Evolutionary conservation across 1,140 invertebrate genomes (phyloP).

Genomic region (Dinoponera quadriceps): DNA sequence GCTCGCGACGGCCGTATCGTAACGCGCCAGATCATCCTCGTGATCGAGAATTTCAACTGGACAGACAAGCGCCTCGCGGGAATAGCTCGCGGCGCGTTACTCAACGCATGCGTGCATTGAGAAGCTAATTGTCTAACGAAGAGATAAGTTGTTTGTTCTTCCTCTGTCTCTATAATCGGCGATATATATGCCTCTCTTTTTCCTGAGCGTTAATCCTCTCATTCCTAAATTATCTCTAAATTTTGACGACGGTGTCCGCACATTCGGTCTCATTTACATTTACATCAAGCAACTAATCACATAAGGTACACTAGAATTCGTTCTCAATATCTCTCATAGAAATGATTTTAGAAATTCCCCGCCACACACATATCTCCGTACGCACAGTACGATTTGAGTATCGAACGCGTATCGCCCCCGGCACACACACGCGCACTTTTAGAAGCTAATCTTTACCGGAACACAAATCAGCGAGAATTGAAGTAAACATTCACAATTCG

Average conservation of each 20-base stretch:
- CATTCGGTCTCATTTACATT: background rate
- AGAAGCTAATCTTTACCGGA: slow-evolving; percentile 21
- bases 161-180: background rate
- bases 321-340: background rate
- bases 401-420: background rate
- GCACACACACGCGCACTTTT: background rate
- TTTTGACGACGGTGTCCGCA: slow-evolving; percentile 3
- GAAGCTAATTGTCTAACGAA: slow-evolving; percentile 56
- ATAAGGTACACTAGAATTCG: background rate
- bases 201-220: slow-evolving; percentile 37
- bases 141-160: slow-evolving; percentile 6
- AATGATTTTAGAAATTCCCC: background rate
- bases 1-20: slow-evolving; percentile 39
- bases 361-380: background rate
- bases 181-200: slow-evolving; percentile 5
- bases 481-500: slow-evolving; percentile 17
- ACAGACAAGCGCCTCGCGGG: slow-evolving; percentile 10
- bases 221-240: slow-evolving; percentile 32
- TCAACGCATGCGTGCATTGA: slow-evolving; percentile 6
- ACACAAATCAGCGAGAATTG: slow-evolving; percentile 29
- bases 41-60: slow-evolving; percentile 32
- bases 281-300: slow-evolving; percentile 4
- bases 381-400: slow-evolving; percentile 1
- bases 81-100: slow-evolving; percentile 18
- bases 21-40: slow-evolving; percentile 40